Percentiles rank a stretch among this genome's conserved stretches.
Conservation (phyloP, 1,140 invertebrate species). For the Tetragnatha versicolor region DNA sequence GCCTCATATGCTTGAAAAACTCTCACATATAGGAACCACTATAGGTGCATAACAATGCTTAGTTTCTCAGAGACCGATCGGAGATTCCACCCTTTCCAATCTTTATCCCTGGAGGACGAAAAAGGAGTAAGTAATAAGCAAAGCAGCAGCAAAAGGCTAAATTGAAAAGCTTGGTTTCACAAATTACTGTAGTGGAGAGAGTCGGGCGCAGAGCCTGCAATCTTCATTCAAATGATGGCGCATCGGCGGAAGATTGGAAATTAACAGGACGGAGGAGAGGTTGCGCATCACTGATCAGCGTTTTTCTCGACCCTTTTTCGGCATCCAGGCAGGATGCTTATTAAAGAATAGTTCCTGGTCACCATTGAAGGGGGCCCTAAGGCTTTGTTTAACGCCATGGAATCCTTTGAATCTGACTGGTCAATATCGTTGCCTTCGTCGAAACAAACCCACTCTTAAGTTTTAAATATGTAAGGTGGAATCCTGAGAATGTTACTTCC, state of each 20-base stretch:
- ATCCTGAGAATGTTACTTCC: too few species aligned
- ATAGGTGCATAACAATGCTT: conserved; percentile 22
- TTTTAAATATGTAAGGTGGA: too few species aligned
- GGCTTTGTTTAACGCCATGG: too few species aligned
- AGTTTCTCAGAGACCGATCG: neutral
- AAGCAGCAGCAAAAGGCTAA: neutral
- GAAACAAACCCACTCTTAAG: too few species aligned
- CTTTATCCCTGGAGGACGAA: neutral
- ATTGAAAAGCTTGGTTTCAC: conserved; percentile 32
- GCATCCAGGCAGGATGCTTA: too few species aligned
- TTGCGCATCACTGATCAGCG: too few species aligned
- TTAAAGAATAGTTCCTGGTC: too few species aligned
- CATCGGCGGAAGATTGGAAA: neutral
- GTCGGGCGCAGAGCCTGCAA: neutral
- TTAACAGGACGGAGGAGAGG: too few species aligned
- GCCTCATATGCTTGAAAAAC: neutral
- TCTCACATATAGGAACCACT: neutral
- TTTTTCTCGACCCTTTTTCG: too few species aligned
- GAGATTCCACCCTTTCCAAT: neutral
- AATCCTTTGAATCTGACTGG: too few species aligned
- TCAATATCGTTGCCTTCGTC: too few species aligned
- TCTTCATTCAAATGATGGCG: conserved; percentile 22
- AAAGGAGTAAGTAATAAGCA: neutral
- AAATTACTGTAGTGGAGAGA: conserved; percentile 12
- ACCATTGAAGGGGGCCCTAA: too few species aligned